Percentiles rank a stretch among this genome's conserved stretches.
These are phyloP conservation scores for Tinea pellionella DNA, from an alignment of 2,888 invertebrate genomes.

Conservation along the genomic window DNA sequence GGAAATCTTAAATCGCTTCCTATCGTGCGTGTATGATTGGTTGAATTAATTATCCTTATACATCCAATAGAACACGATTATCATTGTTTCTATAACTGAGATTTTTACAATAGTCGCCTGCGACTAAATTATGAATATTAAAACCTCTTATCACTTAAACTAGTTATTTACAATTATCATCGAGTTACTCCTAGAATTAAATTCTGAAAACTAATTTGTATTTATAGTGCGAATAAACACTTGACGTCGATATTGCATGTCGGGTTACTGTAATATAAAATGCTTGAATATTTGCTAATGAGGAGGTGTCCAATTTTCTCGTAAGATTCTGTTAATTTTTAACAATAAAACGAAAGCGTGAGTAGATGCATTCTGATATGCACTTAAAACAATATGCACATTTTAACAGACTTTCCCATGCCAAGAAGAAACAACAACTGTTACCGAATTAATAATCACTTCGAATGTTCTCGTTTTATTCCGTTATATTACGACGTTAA, in stretches of 20 bases:
- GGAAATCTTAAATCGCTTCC: conserved; percentile 6
- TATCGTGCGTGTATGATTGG: background rate
- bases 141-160: background rate
- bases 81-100: background rate
- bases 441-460: background rate
- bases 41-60: conserved; percentile 10
- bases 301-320: too few relatives aligned
- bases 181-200: background rate
- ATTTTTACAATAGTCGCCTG: background rate
- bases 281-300: too few relatives aligned
- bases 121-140: background rate
- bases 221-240: background rate
- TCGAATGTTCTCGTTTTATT: too few relatives aligned
- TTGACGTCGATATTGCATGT: background rate
- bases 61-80: conserved; percentile 6
- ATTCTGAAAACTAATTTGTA: background rate
- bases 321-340: background rate
- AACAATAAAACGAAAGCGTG: conserved; percentile 7
- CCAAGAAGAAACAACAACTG: background rate
- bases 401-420: background rate
- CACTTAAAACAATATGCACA: conserved; percentile 8
- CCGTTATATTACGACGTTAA: too few relatives aligned
- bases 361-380: conserved; percentile 9
- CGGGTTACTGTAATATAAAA: too few relatives aligned
- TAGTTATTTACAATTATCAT: background rate